Evolutionary conservation across 2,888 invertebrate genomes (phyloP).

Genomic region (Drosophila macrothrix): DNA sequence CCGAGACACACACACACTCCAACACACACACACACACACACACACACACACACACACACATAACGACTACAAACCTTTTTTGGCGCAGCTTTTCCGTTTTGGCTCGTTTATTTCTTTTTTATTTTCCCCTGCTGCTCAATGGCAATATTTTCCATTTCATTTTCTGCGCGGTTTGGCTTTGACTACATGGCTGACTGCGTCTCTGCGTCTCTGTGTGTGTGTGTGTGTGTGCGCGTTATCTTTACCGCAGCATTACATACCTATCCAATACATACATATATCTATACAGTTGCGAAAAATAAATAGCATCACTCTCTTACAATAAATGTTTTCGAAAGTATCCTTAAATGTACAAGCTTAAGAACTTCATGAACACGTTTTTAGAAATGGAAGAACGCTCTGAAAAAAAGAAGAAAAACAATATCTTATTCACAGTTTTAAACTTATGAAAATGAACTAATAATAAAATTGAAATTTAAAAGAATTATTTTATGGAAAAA

Average conservation of each 20-base stretch:
- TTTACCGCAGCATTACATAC: constrained; percentile 65
- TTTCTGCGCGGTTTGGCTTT: constrained; percentile 79
- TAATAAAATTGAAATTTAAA: not conserved
- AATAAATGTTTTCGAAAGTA: not conserved
- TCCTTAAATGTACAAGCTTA: not conserved
- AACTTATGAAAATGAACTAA: not conserved
- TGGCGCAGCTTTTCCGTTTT: constrained; percentile 56
- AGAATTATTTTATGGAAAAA: not conserved
- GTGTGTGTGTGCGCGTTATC: constrained; percentile 58
- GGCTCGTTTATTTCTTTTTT: constrained; percentile 76
- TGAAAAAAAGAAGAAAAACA: not conserved
- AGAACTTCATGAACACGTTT: not conserved
- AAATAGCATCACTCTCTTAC: not conserved
- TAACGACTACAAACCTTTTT: constrained; percentile 18
- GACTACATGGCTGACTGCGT: constrained; percentile 69
- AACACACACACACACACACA: constrained; percentile 31
- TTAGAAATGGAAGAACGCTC: not conserved
- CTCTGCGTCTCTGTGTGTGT: constrained; percentile 7
- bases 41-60: constrained; percentile 29
- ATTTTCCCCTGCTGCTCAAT: constrained; percentile 61
- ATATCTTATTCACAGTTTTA: not conserved
- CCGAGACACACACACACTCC: constrained; percentile 51
- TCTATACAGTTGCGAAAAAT: not conserved
- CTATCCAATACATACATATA: constrained; percentile 17
- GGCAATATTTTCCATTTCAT: constrained; percentile 79